Evolutionary conservation across 2,113 vertebrate species (phyloP).

Genomic region (Triplophysa rosa): DNA sequence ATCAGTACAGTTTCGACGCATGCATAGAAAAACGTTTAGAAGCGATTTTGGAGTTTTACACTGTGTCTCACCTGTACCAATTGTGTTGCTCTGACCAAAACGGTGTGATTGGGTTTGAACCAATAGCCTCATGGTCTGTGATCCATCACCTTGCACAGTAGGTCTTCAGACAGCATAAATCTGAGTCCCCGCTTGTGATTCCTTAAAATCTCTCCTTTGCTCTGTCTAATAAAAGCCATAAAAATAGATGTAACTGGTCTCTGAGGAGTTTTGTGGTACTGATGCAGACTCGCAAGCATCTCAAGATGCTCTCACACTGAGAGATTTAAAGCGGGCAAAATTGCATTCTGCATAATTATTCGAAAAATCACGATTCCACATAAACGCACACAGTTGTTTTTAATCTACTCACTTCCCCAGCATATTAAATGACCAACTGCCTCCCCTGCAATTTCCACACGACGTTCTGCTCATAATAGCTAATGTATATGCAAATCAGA

Average conservation of each 20-base stretch:
- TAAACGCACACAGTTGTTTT: constrained; percentile 5
- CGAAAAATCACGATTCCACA: constrained; percentile 13
- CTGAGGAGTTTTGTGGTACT: background rate
- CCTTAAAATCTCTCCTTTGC: too few species aligned
- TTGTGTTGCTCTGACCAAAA: background rate
- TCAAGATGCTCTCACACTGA: constrained; percentile 15
- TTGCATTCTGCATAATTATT: background rate
- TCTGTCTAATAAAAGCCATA: too few species aligned
- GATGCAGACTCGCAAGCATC: background rate
- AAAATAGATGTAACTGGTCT: too few species aligned
- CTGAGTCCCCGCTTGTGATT: too few species aligned
- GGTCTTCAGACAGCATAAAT: too few species aligned
- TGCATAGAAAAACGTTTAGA: background rate
- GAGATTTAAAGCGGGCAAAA: background rate
- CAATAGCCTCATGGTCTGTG: too few species aligned
- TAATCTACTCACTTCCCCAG: constrained; percentile 3
- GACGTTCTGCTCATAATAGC: constrained; percentile 27
- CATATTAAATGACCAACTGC: background rate
- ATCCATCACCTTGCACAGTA: too few species aligned
- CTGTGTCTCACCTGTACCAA: background rate
- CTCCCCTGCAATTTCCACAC: constrained; percentile 30
- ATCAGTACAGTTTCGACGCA: background rate
- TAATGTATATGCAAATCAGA: constrained; percentile 70
- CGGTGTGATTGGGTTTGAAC: too few species aligned
- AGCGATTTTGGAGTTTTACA: too few species aligned